These are phyloP conservation scores for Macaria liturata DNA, from an alignment of 2,888 invertebrate genomes.

Conservation along the genomic window DNA sequence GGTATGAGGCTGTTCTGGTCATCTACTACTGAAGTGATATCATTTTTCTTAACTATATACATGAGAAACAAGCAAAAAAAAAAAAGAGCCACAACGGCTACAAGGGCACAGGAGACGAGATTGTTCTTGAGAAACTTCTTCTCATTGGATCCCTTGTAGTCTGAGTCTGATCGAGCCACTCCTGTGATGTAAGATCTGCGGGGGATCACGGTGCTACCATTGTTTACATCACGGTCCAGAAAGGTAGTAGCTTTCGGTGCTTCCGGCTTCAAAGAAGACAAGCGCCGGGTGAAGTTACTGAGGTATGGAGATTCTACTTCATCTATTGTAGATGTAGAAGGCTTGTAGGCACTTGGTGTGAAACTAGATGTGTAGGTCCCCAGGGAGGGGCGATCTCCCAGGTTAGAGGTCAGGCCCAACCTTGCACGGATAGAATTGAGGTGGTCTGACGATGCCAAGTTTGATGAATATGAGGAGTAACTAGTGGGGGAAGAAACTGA, in stretches of 20 bases:
- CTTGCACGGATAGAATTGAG: constrained; percentile 84
- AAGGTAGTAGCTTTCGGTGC: constrained; percentile 53
- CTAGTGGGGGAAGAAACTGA: constrained; percentile 56
- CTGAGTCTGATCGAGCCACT: constrained; percentile 63
- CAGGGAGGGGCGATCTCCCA: constrained; percentile 63
- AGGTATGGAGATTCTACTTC: constrained; percentile 87
- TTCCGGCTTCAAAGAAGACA: constrained; percentile 77
- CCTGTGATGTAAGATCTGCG: constrained; percentile 70
- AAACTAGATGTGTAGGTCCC: constrained; percentile 60
- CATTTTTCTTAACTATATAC: constrained; percentile 86
- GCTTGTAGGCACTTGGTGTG: constrained; percentile 60
- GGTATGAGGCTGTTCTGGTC: constrained; percentile 83
- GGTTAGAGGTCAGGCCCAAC: constrained; percentile 76
- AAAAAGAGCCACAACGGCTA: constrained; percentile 85
- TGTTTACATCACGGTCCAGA: constrained; percentile 66
- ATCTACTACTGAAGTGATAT: constrained; percentile 79
- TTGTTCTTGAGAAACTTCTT: constrained; percentile 83
- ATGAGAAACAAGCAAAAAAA: constrained; percentile 86
- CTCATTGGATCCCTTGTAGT: constrained; percentile 70
- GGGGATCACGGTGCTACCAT: constrained; percentile 63
- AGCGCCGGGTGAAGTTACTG: constrained; percentile 87
- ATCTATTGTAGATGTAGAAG: constrained; percentile 67
- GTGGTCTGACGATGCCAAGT: constrained; percentile 73
- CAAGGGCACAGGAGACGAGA: constrained; percentile 85
- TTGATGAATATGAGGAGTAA: constrained; percentile 53